A percentile compares a stretch with the other conserved stretches of the same genome.
Evolutionary conservation across 2,888 invertebrate genomes (phyloP).

Genomic region (Eubasilissa splendida): DNA sequence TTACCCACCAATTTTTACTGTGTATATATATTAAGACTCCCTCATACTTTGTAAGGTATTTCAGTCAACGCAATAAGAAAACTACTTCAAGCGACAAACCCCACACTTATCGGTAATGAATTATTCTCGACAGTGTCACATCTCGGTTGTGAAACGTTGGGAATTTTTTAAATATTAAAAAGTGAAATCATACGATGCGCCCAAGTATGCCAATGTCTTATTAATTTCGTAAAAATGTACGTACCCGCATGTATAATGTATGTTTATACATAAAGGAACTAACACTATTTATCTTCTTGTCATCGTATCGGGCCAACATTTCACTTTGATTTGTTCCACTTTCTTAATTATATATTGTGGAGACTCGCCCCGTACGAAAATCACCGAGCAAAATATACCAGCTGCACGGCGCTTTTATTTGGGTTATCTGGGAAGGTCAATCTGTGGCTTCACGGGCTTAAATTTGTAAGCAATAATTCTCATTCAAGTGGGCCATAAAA

Average conservation of each 20-base stretch:
- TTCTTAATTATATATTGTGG: constrained; percentile 36
- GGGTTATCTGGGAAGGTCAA: constrained; percentile 21
- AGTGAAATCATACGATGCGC: constrained; percentile 9
- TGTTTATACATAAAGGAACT: neutral
- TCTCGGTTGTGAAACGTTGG: neutral
- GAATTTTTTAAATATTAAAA: constrained; percentile 4
- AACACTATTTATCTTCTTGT: neutral
- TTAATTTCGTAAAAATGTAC: neutral
- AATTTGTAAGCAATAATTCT: too few species aligned
- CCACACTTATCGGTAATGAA: too few species aligned
- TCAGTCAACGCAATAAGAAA: too few species aligned
- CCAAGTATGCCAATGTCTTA: constrained; percentile 12
- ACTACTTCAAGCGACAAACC: too few species aligned
- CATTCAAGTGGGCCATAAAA: too few species aligned
- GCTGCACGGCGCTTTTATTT: constrained; percentile 24
- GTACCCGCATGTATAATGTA: neutral
- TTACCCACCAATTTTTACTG: too few species aligned
- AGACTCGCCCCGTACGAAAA: neutral
- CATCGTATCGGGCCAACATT: constrained; percentile 19
- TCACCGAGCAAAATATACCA: neutral
- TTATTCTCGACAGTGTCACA: too few species aligned
- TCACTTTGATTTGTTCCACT: constrained; percentile 45
- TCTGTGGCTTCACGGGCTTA: too few species aligned
- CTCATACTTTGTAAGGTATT: too few species aligned
- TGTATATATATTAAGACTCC: too few species aligned